phyloP scores from a whole-genome alignment of 2,888 invertebrate genomes.

The Nymphalis c-album region DNA sequence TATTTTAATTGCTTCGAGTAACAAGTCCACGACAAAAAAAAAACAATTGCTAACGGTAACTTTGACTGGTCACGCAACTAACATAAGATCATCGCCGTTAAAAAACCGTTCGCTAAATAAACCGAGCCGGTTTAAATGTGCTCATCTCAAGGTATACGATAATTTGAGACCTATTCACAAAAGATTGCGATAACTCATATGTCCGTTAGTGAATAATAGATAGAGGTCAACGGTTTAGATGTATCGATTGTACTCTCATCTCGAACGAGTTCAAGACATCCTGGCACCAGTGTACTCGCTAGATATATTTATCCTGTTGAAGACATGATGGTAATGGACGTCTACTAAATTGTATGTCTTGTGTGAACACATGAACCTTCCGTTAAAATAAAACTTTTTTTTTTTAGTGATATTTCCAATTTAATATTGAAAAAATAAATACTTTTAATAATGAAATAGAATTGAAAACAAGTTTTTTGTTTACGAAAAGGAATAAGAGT shows the following conservation, averaged over 20 bases:
- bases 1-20: background rate
- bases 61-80: constrained; percentile 6
- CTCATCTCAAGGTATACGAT: constrained; percentile 41
- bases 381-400: background rate
- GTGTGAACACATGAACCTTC: background rate
- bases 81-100: constrained; percentile 17
- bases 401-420: too few species aligned
- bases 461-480: too few species aligned
- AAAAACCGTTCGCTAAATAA: constrained; percentile 26
- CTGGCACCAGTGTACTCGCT: constrained; percentile 41
- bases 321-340: background rate
- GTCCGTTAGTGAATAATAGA: constrained; percentile 60
- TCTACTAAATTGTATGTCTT: background rate
- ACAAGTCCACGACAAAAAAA: background rate
- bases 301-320: constrained; percentile 6
- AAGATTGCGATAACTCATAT: constrained; percentile 12
- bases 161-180: constrained; percentile 47
- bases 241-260: constrained; percentile 62
- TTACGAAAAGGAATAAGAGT: too few species aligned
- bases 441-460: too few species aligned
- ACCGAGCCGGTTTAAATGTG: constrained; percentile 51
- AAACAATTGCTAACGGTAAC: constrained; percentile 12
- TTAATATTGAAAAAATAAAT: too few species aligned
- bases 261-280: constrained; percentile 58
- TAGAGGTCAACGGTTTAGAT: constrained; percentile 61